These are phyloP conservation scores for Stichodactyla mertensii DNA, from an alignment of 64 coral and sea anemone genomes.

Conservation along the genomic window DNA sequence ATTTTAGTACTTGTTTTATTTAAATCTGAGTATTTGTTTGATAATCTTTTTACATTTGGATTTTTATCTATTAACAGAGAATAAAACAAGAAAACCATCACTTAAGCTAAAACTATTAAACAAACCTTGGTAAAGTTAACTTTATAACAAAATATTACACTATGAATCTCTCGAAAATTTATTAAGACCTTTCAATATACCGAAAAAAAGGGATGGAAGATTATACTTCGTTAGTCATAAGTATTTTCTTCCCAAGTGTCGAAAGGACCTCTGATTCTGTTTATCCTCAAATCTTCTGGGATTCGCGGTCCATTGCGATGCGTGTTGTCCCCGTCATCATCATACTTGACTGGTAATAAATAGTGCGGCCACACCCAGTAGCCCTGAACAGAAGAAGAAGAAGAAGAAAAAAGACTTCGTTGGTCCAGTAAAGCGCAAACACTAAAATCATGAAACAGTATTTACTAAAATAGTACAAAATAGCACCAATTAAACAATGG, in stretches of 20 bases:
- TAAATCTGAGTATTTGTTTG: not conserved
- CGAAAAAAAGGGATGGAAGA: not conserved
- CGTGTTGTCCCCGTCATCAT: not conserved
- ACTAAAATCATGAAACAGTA: no score
- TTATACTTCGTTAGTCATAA: not conserved
- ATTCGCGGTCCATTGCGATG: not conserved
- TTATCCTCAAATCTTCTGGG: not conserved
- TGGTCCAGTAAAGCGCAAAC: no score
- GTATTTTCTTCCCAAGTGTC: not conserved
- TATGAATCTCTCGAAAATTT: no score
- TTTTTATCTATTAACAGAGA: not conserved
- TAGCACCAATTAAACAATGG: no score
- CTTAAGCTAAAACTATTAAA: no score
- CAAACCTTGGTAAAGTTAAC: no score
- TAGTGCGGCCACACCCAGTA: conserved; percentile 63
- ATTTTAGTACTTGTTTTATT: not conserved
- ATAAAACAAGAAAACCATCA: not conserved
- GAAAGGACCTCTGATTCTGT: conserved; percentile 10
- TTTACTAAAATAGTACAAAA: no score
- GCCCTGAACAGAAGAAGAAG: conserved; percentile 17
- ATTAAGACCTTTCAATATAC: no score
- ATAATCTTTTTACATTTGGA: not conserved
- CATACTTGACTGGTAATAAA: conserved; percentile 26
- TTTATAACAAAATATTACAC: no score
- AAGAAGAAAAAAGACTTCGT: not conserved